Conservation (phyloP, 2,113 vertebrate genomes). For the Mus musculus region DNA sequence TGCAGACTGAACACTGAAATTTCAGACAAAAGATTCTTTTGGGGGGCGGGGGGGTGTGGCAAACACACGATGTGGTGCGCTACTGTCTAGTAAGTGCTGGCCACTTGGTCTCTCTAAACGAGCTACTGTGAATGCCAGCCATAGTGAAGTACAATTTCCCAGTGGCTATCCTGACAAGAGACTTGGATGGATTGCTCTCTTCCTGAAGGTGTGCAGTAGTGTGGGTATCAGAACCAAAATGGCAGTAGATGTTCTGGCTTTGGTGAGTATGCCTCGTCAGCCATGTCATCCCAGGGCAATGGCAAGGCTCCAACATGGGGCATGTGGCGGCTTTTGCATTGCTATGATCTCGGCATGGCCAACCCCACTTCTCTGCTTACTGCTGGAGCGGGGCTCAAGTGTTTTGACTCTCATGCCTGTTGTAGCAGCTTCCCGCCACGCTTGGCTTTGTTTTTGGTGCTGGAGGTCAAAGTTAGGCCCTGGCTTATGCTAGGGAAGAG, state of each 20-base stretch:
- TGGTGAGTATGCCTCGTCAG: not conserved
- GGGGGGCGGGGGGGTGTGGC: not conserved
- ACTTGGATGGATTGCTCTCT: conserved; percentile 66
- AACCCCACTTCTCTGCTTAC: not conserved
- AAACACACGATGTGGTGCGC: not conserved
- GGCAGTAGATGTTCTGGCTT: accelerated
- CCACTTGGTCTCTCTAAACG: conserved; percentile 1
- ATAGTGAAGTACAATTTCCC: conserved; percentile 76
- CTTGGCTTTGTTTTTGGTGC: not conserved
- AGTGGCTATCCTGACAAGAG: conserved; percentile 76
- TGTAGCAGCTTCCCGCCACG: not conserved
- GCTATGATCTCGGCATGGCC: not conserved
- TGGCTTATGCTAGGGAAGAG: not conserved
- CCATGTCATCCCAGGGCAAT: not conserved
- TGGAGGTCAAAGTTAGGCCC: not conserved
- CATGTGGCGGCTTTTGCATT: not conserved
- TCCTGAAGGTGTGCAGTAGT: conserved; percentile 49
- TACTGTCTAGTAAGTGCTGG: not conserved
- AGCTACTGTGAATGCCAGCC: conserved; percentile 83
- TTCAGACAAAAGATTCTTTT: not conserved
- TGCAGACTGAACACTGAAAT: not conserved
- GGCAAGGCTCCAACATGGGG: not conserved
- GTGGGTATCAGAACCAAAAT: not conserved
- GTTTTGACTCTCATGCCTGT: not conserved
- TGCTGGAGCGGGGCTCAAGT: not conserved